Evolutionary conservation across 2,888 invertebrate genomes (phyloP), one percentile per base, ranked within the genome.

Genomic region (Thymelicus sylvestris): DNA sequence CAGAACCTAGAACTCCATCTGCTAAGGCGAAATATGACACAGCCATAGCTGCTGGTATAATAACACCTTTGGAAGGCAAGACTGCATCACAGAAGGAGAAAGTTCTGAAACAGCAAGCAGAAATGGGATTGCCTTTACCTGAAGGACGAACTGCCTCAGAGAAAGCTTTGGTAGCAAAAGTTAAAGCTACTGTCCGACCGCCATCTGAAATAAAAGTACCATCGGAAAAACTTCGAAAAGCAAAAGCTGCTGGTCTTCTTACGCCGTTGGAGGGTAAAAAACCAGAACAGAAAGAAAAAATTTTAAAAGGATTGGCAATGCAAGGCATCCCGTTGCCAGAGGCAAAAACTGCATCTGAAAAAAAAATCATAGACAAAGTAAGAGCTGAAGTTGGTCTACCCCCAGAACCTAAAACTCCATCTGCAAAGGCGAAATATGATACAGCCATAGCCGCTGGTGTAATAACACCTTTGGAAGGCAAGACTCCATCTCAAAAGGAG

Each of bases 1-100:
- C 31, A 31, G 31, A 71, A 60, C 74, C 75, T 24, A 72, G 70
- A 72, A 62, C 70, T 3, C 55, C 72, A 7, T 71, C 75, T n/a
- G 76, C 77, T 50, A 77, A 71, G 73, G 66, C 69, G 38, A 79
- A 74, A 74, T 79, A 80, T 61, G 75, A 77, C 5, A 75, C 75
- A 72, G 83, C 80, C 15, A 41, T 74, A 31, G 31, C 31, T 5
- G 31, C 31, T 31, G 31, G 31, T 5, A 31, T 31, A 2, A 31
- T 31, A 1, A 31, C 31, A 2, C 31, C 31, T 31, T 3, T 31
- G 31, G 31, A 31, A 31, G 31, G 31, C 0, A 31, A 31, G 31
- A 31, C 31, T 5, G 31, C 31, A 31, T 31, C 31, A 0, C 31
- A 31, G 3, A 31, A 31, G 31, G 31, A 31, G 3, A 31, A 31